Evolutionary conservation across 2,113 vertebrate genomes (phyloP), one percentile per base, ranked within the genome.

Genomic region (Mungos mungo): DNA sequence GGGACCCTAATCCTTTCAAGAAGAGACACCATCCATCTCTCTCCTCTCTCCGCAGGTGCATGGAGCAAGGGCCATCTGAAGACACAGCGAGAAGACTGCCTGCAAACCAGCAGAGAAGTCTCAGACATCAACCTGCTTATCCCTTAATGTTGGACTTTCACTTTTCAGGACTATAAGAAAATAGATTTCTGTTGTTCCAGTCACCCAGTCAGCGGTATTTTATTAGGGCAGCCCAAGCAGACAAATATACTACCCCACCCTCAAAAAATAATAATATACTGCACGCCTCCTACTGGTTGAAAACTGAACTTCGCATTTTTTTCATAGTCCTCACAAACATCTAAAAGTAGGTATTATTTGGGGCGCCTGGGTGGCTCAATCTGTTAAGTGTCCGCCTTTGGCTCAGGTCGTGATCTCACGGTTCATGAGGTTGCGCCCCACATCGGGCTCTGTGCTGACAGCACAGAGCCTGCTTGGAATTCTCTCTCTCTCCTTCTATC

Each of bases 251-350:
- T 21, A 41, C 1, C 0, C 3, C 25, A 27, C 9, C 6, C 23
- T 33, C 31, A 89, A 11, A 31, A 85, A 68, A 14, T 68, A 45
- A n/a, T 50, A 35, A n/a, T 50, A 35, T 14, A 63, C 2, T 0
- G 0, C 21, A 25, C 41, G 38, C 7, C 31, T 80, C 33, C 60
- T 38, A 5, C 0, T n/a, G 9, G 21, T 23, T 63, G 38, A 41
- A 45, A 5, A 41, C n/a, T 25, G 27, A 23, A 23, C 9, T 94
- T 47, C 14, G 10, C 23, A 47, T n/a, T 29, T 74, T 74, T 83
- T 92, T 93, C 21, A 83, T 71, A 60, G 50, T 33, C 23, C 31
- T 89, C 50, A 90, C 31, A 50, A 95, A 71, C 35, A 50, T 12
- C 72, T 82, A n/a, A 69, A 74, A 69, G 47, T 41, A 50, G 63